These are phyloP conservation scores for Callionymus lyra DNA, from an alignment of 2,113 vertebrate genomes.

Conservation along the genomic window DNA sequence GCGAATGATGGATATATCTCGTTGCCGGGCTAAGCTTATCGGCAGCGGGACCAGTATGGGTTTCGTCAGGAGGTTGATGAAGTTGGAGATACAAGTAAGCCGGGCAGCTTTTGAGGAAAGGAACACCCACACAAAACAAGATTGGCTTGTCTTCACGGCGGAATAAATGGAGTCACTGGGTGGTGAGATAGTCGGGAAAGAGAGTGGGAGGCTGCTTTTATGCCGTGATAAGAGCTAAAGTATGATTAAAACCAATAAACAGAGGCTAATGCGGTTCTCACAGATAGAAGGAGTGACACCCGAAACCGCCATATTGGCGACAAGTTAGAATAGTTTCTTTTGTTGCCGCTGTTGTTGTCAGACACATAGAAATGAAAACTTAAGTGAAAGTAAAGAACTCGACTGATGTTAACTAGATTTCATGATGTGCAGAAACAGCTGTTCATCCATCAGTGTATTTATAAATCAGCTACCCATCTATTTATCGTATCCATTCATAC, in stretches of 20 bases:
- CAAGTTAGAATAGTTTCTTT: no score
- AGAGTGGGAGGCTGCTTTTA: conserved; percentile 35
- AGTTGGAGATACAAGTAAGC: conserved; percentile 54
- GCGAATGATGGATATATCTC: conserved; percentile 63
- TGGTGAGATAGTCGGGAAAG: conserved; percentile 48
- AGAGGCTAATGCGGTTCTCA: conserved; percentile 21
- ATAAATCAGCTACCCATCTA: no score
- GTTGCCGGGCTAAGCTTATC: conserved; percentile 57
- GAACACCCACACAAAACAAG: conserved; percentile 57
- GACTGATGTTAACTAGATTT: no score
- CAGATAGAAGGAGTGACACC: conserved; percentile 24
- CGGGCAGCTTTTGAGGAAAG: conserved; percentile 40
- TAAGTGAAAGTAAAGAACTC: no score
- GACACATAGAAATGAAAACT: no score
- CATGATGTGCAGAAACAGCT: no score
- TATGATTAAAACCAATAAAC: conserved; percentile 40
- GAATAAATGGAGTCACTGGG: conserved; percentile 51
- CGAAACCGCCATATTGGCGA: no score
- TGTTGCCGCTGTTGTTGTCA: no score
- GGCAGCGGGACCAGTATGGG: conserved; percentile 50
- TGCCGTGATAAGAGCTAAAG: conserved; percentile 41
- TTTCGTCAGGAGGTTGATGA: conserved; percentile 56
- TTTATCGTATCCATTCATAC: no score
- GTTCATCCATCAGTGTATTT: no score
- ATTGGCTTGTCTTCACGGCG: conserved; percentile 56